Evolutionary conservation across 2,113 vertebrate genomes (phyloP).

Genomic region (Vulpes ferrilata): DNA sequence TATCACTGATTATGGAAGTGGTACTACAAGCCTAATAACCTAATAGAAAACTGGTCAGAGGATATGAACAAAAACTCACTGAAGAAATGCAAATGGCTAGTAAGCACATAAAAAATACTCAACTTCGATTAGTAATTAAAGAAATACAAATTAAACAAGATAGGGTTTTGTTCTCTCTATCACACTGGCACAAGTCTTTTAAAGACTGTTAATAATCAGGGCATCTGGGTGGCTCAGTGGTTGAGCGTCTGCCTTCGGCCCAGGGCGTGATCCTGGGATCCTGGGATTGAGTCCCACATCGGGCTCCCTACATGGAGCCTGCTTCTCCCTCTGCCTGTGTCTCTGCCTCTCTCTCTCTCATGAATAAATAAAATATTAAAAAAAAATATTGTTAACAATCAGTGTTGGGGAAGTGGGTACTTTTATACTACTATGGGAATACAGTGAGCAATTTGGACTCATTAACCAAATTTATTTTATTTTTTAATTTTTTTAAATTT

Average conservation of each 20-base stretch:
- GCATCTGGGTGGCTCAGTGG: too few species aligned
- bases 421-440: not conserved
- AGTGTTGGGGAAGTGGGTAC: not conserved
- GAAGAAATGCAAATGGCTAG: constrained; percentile 28
- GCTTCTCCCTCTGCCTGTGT: too few species aligned
- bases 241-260: too few species aligned
- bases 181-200: not conserved
- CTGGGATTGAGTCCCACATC: too few species aligned
- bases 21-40: not conserved
- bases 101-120: not conserved
- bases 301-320: too few species aligned
- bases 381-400: not conserved
- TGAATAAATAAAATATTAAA: too few species aligned
- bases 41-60: not conserved
- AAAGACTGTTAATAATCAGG: too few species aligned
- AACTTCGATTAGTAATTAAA: not conserved
- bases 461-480: not conserved
- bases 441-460: not conserved
- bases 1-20: not conserved
- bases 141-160: not conserved
- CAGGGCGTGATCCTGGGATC: too few species aligned
- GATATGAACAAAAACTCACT: constrained; percentile 13
- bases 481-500: too few species aligned
- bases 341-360: too few species aligned
- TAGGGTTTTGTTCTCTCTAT: not conserved